phyloP scores from a whole-genome alignment of 2,113 vertebrate genomes.

The Anolis sagrei region DNA sequence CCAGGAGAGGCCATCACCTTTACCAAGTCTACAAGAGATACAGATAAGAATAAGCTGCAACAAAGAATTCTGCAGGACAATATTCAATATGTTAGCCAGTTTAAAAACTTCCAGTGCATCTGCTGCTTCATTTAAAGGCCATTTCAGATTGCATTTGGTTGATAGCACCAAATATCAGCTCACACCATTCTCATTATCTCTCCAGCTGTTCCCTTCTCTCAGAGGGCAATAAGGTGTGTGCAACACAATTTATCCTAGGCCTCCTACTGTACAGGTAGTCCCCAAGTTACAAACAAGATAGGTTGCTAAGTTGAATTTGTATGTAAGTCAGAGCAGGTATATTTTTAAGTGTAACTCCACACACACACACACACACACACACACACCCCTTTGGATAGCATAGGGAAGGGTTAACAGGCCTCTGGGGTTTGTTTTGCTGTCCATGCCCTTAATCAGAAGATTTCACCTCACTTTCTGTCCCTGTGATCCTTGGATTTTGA shows the following conservation, averaged over 20 bases:
- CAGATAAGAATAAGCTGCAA: constrained; percentile 16
- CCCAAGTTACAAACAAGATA: too few relatives aligned
- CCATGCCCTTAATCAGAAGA: too few relatives aligned
- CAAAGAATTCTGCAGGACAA: not conserved
- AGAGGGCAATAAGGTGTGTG: not conserved
- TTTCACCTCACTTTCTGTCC: too few relatives aligned
- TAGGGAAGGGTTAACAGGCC: too few relatives aligned
- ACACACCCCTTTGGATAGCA: too few relatives aligned
- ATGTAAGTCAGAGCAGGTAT: too few relatives aligned
- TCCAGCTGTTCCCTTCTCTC: not conserved
- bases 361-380: too few relatives aligned
- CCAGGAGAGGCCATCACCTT: constrained; percentile 64
- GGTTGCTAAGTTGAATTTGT: too few relatives aligned
- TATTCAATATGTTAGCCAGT: not conserved
- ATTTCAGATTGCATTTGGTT: not conserved
- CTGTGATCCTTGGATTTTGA: too few relatives aligned
- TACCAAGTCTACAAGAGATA: constrained; percentile 57
- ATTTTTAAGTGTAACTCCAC: too few relatives aligned
- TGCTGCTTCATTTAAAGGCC: not conserved
- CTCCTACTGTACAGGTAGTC: not conserved
- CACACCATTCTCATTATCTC: not conserved
- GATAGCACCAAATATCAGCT: not conserved
- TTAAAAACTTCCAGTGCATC: not conserved
- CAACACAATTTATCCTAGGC: not conserved
- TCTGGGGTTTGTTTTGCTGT: too few relatives aligned